Conservation (phyloP, 2,113 vertebrate genomes). For the Brachypodius melanocephalos region DNA sequence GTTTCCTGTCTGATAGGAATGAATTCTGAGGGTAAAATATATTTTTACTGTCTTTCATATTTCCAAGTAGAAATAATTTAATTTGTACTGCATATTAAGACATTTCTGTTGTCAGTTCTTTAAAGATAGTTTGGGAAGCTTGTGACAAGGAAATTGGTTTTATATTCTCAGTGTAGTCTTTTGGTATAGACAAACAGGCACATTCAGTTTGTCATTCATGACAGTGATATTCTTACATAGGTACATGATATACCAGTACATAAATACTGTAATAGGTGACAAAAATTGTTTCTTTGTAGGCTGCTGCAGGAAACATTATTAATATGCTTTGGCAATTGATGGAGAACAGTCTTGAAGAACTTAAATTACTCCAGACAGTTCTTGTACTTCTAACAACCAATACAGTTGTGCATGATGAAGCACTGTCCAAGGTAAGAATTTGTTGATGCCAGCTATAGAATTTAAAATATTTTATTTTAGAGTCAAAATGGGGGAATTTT, state of each 20-base stretch:
- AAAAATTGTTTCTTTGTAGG: conserved; percentile 74
- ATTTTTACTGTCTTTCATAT: not conserved
- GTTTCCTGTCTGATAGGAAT: not conserved
- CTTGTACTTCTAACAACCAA: conserved; percentile 97
- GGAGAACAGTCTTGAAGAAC: conserved; percentile 97
- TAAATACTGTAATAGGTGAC: not conserved
- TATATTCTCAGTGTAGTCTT: not conserved
- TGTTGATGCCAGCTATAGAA: not conserved
- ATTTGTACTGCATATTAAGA: not conserved
- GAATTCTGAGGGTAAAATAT: not conserved
- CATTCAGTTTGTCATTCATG: not conserved
- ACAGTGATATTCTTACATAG: not conserved
- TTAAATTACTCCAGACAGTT: conserved; percentile 96
- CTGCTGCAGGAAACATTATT: conserved; percentile 96
- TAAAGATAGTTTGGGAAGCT: not conserved
- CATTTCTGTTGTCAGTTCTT: not conserved
- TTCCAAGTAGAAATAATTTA: not conserved
- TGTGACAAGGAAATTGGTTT: not conserved
- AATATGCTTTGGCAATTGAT: conserved; percentile 99
- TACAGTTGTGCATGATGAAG: conserved; percentile 96
- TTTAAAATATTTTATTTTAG: not conserved
- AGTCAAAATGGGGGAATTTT: not conserved
- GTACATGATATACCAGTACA: not conserved
- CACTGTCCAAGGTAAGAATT: conserved; percentile 90
- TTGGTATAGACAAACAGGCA: not conserved